These are phyloP conservation scores for Dromaius novaehollandiae DNA, from an alignment of 2,113 vertebrate species.

Conservation along the genomic window DNA sequence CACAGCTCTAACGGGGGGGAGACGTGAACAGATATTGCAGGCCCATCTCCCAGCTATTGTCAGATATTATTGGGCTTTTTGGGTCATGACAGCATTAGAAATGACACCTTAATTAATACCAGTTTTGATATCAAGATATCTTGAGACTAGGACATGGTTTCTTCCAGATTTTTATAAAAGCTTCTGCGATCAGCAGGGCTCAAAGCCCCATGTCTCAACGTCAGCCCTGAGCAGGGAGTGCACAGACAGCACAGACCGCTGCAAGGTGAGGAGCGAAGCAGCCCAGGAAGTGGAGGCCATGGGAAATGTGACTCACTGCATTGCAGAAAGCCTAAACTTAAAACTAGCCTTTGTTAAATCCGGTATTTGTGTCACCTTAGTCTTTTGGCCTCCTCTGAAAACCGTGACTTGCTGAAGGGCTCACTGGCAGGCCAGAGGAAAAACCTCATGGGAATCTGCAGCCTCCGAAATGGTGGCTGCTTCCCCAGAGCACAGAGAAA, in stretches of 20 bases:
- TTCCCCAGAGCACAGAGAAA: background rate
- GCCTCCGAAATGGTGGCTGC: background rate
- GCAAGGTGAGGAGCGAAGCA: background rate
- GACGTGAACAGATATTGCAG: constrained; percentile 63
- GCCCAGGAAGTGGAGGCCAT: background rate
- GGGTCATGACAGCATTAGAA: background rate
- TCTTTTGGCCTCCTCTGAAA: background rate
- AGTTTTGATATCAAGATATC: background rate
- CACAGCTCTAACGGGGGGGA: constrained; percentile 70
- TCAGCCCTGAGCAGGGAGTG: accelerated
- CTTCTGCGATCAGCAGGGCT: background rate
- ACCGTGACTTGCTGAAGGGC: background rate
- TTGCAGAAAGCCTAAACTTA: background rate
- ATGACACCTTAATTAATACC: background rate
- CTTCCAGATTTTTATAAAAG: background rate
- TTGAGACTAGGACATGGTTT: background rate
- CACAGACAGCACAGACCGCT: background rate
- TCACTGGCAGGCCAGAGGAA: background rate
- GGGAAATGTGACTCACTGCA: background rate
- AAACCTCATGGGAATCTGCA: background rate
- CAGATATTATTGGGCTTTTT: background rate
- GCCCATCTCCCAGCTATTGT: background rate
- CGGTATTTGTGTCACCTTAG: background rate
- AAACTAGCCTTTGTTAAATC: background rate
- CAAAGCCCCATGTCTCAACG: background rate